These are phyloP conservation scores for Kryphioiulus occultus DNA, from an alignment of 2,888 invertebrate genomes.

Conservation along the genomic window DNA sequence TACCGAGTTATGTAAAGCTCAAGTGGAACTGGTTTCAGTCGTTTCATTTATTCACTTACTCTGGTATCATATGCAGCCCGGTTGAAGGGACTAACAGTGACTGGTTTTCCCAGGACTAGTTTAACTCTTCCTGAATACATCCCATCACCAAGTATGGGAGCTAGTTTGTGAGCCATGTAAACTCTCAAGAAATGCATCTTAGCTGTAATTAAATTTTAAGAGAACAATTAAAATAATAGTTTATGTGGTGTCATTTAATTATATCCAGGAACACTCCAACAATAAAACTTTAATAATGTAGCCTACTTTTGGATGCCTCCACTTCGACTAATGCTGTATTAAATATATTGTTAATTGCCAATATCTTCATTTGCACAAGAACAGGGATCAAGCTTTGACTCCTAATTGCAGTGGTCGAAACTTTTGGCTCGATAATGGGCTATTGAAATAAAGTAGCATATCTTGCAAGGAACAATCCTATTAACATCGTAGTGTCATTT, in stretches of 20 bases:
- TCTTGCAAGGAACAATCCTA: neutral
- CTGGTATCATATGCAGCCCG: constrained; percentile 55
- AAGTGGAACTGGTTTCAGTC: neutral
- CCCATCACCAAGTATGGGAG: constrained; percentile 64
- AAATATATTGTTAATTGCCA: constrained; percentile 54
- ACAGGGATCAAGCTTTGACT: constrained; percentile 56
- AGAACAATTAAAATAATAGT: neutral
- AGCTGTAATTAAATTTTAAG: constrained; percentile 36
- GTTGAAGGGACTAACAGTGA: constrained; percentile 60
- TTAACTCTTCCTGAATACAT: constrained; percentile 61
- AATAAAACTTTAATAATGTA: neutral
- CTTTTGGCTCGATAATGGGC: constrained; percentile 55
- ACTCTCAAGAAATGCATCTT: constrained; percentile 61
- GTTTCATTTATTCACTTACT: constrained; percentile 43
- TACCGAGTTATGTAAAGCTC: no score
- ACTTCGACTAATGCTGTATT: constrained; percentile 50
- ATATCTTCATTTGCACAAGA: constrained; percentile 60
- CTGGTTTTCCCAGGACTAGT: constrained; percentile 59
- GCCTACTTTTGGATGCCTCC: neutral
- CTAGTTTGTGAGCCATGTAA: constrained; percentile 61
- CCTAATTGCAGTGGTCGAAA: constrained; percentile 56
- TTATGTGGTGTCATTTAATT: neutral
- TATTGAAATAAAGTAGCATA: constrained; percentile 44
- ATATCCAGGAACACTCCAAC: neutral
- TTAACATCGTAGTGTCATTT: neutral